Base-by-base conservation (phyloP, 2,888 invertebrate species). In the Caenorhabditis sp. region DNA sequence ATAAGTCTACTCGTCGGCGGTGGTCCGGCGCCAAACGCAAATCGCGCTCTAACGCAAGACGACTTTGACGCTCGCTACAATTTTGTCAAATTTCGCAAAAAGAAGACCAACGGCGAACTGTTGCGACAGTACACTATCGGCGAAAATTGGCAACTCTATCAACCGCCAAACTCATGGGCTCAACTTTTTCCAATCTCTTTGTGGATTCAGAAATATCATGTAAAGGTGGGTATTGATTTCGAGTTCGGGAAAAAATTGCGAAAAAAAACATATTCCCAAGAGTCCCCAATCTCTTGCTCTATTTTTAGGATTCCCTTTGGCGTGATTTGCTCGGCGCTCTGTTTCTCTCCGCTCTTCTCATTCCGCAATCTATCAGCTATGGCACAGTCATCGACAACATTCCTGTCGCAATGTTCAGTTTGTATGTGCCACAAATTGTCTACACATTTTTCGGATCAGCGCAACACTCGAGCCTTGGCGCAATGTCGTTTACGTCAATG, bases 1-100 rank as follows among this genome's bases (percentile, higher is more conserved):
- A 75, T 78, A 23, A 75, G 75, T 12, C 68, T 78, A 17, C 65
- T 73, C 14, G 69, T 78, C n/a, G n/a, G n/a, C n/a, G n/a, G n/a
- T 21, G 77, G 77, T 17, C 77, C 77, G 6, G 64, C 75, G 14
- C 77, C 77, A 4, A 69, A 72, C 27, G 62, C 72, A 0, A 55
- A 64, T 10, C 62, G 66, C 49, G 70, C 77, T 21, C 54, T 78
- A 10, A 78, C 54, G 31, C 68, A 79, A 63, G 78, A 79, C 58
- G 78, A 79, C 50, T 79, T 79, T 37, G 78, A 79, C 36, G 58
- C 69, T 10, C 64, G 75, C 8, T 77, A 74, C 67, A 76, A 73
- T 26, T 74, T 65, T 53, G 76, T 70, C 12, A 69, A 68, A 51
- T 73, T 69, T 26, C 76, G 78, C 14, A 76, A 76, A 58, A 76